phyloP scores from a whole-genome alignment of 2,797 vertebrate species.

The Poecilia picta region DNA sequence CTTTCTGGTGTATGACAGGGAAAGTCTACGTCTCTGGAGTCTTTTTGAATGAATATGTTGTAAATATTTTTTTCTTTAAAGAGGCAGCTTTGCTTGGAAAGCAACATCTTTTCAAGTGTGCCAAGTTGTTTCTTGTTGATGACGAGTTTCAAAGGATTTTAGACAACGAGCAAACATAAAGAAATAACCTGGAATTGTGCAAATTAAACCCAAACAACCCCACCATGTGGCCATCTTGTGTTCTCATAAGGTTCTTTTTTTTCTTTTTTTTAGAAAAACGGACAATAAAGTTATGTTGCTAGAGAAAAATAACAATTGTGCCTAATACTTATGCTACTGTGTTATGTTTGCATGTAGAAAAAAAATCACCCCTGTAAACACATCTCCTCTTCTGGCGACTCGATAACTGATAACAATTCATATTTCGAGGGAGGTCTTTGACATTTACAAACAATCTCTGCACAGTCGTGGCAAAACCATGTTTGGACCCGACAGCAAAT shows the following conservation, averaged over 20 bases:
- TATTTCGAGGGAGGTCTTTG: slow-evolving; percentile 27
- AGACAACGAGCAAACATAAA: background rate
- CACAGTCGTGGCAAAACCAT: background rate
- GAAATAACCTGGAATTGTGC: background rate
- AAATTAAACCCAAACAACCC: background rate
- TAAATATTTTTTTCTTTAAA: background rate
- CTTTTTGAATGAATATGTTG: background rate
- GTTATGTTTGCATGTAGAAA: background rate
- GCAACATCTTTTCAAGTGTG: background rate
- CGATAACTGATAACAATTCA: slow-evolving; percentile 36
- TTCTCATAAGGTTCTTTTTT: no score
- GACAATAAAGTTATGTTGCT: no score
- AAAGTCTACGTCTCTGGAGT: background rate
- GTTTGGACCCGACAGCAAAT: slow-evolving; percentile 7
- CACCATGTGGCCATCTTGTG: no score
- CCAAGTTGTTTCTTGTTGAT: background rate
- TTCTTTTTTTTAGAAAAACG: no score
- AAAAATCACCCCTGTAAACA: background rate
- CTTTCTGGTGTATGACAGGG: background rate
- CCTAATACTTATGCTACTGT: background rate
- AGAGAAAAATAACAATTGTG: background rate
- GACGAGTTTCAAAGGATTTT: background rate
- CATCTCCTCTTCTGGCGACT: slow-evolving; percentile 10
- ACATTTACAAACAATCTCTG: slow-evolving; percentile 30
- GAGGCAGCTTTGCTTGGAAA: background rate